Conservation (phyloP, 1,140 invertebrate species). For the Aphaenogaster rudis region DNA sequence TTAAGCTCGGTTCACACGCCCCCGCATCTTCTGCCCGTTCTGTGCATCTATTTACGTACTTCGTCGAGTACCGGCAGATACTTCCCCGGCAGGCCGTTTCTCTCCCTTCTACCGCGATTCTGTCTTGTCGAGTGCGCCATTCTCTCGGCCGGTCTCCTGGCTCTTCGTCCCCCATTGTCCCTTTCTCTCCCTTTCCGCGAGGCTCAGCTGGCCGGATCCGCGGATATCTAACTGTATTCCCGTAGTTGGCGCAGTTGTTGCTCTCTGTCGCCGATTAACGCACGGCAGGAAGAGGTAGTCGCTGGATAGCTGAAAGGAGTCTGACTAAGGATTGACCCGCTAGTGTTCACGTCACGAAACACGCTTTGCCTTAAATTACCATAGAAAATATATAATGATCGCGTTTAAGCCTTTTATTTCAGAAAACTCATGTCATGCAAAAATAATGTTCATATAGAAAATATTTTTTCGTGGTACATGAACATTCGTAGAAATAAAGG, state of each 20-base stretch:
- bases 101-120: constrained; percentile 7
- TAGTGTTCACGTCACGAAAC: constrained; percentile 34
- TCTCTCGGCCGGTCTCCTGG: constrained; percentile 26
- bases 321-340: constrained; percentile 34
- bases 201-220: constrained; percentile 65
- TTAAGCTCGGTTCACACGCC: constrained; percentile 78
- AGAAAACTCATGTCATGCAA: neutral
- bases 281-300: constrained; percentile 46
- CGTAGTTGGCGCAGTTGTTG: constrained; percentile 59
- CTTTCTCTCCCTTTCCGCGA: constrained; percentile 60
- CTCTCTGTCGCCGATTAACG: constrained; percentile 68
- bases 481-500: too few species aligned
- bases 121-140: constrained; percentile 37
- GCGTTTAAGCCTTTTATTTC: neutral
- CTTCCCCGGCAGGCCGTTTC: constrained; percentile 13
- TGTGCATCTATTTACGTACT: constrained; percentile 72
- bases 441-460: neutral
- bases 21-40: constrained; percentile 67
- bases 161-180: constrained; percentile 1
- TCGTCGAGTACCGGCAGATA: constrained; percentile 31
- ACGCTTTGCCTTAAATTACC: constrained; percentile 29
- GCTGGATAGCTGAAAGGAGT: constrained; percentile 6
- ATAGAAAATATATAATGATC: constrained; percentile 21
- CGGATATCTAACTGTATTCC: constrained; percentile 69
- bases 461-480: neutral